A percentile compares a stretch with the other conserved stretches of the same genome.
Evolutionary conservation across 2,113 vertebrate genomes (phyloP).

Genomic region (Menidia beryllina): DNA sequence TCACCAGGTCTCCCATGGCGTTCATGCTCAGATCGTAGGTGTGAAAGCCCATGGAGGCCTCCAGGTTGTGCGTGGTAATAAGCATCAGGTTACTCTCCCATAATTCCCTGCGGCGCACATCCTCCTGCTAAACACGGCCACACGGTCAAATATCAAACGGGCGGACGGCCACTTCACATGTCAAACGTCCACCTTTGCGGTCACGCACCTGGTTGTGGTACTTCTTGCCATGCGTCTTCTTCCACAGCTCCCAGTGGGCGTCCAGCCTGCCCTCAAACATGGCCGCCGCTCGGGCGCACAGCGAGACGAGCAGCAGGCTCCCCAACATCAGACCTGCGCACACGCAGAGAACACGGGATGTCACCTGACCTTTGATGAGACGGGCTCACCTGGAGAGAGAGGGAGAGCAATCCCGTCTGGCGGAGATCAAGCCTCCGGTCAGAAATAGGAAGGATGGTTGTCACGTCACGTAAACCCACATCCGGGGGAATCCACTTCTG

Average conservation of each 20-base stretch:
- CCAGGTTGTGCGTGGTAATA: conserved; percentile 89
- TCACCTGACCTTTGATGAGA: conserved; percentile 19
- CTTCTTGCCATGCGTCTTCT: conserved; percentile 74
- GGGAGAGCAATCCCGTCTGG: background rate
- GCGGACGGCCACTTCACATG: background rate
- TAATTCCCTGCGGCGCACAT: conserved; percentile 75
- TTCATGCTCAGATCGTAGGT: conserved; percentile 91
- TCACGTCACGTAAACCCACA: conserved; percentile 4
- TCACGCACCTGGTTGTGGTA: conserved; percentile 69
- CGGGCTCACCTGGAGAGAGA: background rate
- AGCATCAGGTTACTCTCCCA: conserved; percentile 90
- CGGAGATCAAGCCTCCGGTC: background rate
- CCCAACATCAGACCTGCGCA: conserved; percentile 59
- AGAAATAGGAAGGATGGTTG: background rate
- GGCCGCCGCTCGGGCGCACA: conserved; percentile 34
- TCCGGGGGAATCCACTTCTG: too few species aligned
- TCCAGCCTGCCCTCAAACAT: conserved; percentile 72
- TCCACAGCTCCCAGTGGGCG: conserved; percentile 86
- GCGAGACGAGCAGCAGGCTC: conserved; percentile 53
- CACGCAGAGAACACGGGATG: conserved; percentile 7
- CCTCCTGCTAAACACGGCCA: conserved; percentile 78
- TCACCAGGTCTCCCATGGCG: conserved; percentile 88
- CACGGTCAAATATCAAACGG: accelerated
- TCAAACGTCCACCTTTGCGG: background rate
- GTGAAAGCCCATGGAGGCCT: conserved; percentile 88